phyloP scores from a whole-genome alignment of 2,113 vertebrate genomes.

The Globicephala melas region DNA sequence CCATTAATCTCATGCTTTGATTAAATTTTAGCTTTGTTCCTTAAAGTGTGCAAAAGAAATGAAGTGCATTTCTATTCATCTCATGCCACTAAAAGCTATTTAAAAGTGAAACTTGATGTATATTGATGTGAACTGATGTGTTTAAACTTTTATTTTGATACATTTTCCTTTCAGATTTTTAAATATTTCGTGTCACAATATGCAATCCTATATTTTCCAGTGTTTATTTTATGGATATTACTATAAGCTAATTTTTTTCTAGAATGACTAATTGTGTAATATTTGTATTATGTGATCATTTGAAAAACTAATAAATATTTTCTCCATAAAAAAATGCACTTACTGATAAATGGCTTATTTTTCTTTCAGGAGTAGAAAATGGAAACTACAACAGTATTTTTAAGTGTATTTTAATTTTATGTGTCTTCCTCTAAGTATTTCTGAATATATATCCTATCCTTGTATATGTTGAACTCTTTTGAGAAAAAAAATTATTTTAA shows the following conservation, averaged over 20 bases:
- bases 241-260: conserved; percentile 67
- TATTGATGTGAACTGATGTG: conserved; percentile 74
- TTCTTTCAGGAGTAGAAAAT: conserved; percentile 77
- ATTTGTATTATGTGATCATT: conserved; percentile 76
- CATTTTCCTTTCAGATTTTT: conserved; percentile 67
- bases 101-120: conserved; percentile 67
- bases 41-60: conserved; percentile 63
- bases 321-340: conserved; percentile 77
- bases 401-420: conserved; percentile 64
- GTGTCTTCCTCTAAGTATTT: conserved; percentile 59
- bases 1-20: neutral
- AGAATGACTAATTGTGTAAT: conserved; percentile 75
- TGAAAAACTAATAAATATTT: conserved; percentile 80
- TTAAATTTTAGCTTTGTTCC: conserved; percentile 61
- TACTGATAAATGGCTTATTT: conserved; percentile 79
- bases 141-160: conserved; percentile 72
- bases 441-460: conserved; percentile 37
- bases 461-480: neutral
- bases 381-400: conserved; percentile 67
- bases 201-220: conserved; percentile 66
- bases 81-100: conserved; percentile 56
- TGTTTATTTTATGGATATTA: conserved; percentile 75
- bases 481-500: neutral
- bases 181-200: conserved; percentile 66
- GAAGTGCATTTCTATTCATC: conserved; percentile 63